Evolutionary conservation across 2,113 vertebrate species (phyloP).

Genomic region (Apteryx owenii): DNA sequence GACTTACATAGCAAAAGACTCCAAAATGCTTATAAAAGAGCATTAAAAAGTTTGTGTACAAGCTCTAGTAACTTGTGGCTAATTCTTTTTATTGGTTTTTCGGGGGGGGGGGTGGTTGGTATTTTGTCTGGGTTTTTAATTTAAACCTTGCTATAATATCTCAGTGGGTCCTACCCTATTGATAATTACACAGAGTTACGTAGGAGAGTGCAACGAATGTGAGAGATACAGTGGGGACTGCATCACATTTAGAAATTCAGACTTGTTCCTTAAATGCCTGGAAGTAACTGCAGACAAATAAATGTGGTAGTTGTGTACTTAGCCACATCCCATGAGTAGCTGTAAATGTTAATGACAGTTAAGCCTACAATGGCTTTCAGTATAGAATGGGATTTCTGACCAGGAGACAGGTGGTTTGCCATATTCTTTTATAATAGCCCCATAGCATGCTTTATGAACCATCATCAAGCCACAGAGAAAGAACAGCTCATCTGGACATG

Average conservation of each 20-base stretch:
- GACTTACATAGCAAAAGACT: not conserved
- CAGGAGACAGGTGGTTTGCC: conserved; percentile 37
- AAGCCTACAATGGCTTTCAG: conserved; percentile 36
- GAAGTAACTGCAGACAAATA: conserved; percentile 7
- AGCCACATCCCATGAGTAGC: not conserved
- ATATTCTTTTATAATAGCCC: conserved; percentile 47
- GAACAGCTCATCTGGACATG: conserved; percentile 29
- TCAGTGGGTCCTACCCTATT: not conserved
- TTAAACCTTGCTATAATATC: not conserved
- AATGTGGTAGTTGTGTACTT: not conserved
- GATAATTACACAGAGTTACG: not conserved
- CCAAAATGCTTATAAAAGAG: not conserved
- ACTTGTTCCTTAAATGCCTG: conserved; percentile 20
- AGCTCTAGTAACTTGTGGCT: not conserved
- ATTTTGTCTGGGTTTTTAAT: not conserved
- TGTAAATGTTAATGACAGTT: conserved; percentile 40
- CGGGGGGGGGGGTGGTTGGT: not conserved
- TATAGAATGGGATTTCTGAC: conserved; percentile 36
- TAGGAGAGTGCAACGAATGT: not conserved
- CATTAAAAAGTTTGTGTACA: not conserved
- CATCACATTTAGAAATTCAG: conserved; percentile 2
- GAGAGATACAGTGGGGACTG: not conserved
- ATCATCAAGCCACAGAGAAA: not conserved
- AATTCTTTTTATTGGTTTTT: not conserved
- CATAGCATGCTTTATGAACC: conserved; percentile 65